Evolutionary conservation across 2,113 vertebrate genomes (phyloP), one percentile per base, ranked within the genome.

Genomic region (Illadopsis cleaveri): DNA sequence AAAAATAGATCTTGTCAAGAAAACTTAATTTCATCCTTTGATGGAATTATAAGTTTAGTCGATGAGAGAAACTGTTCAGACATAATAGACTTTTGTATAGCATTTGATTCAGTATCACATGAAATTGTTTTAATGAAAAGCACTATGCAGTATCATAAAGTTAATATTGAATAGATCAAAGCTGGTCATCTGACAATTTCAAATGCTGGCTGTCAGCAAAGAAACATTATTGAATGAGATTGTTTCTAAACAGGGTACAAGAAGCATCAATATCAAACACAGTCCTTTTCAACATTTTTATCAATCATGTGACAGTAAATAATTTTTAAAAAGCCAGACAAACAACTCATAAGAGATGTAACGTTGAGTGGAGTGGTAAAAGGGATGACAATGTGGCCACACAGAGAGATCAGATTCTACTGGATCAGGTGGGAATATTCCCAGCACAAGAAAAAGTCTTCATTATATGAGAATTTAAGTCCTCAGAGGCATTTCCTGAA

Each of bases 1-100:
- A 73, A 82, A 96, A 80, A 82, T 58, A 86, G 75, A 85, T 82
- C 82, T 90, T 97, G 84, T 90, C 90, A 83, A 80, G 33, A 66
- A 96, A 96, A 80, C 15, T 45, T 37, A 87, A 93, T 95, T 96
- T 95, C 21, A 66, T 90, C 64, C 69, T 90, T 85, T 95, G 91
- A 89, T 89, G 75, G 80, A 81, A 82, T 93, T 82, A 62, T 82
- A 90, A 77, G 8, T 93, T 94, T 77, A 91, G 62, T 83, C 0
- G 0, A 94, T 85, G 47, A 86, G 20, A 79, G 53, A 91, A 93
- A 56, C 54, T 66, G 60, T n/a, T 71, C 22, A 82, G 70, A 69
- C 31, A 72, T 79, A 91, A 90, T 50, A 91, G 62, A 77, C 38
- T 87, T 96, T 69, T 51, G 30, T 82, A 57, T 47, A 58, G 38